These are phyloP conservation scores for Trinorchestia longiramus DNA, from an alignment of 1,140 invertebrate species.

Conservation along the genomic window DNA sequence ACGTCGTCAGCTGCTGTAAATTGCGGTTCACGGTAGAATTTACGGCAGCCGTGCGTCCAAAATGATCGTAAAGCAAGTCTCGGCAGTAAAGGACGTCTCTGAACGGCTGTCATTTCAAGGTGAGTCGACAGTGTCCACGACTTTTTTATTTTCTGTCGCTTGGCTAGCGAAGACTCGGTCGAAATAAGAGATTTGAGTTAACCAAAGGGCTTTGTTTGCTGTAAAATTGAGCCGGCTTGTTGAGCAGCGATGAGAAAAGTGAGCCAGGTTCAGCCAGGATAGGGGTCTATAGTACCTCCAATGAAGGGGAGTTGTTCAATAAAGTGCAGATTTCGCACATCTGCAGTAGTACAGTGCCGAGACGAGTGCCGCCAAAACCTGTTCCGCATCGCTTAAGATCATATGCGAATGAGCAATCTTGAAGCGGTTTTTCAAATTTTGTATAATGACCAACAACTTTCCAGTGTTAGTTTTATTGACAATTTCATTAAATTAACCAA, in stretches of 20 bases:
- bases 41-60: background rate
- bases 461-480: background rate
- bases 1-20: slow-evolving; percentile 6
- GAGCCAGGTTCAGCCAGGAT: background rate
- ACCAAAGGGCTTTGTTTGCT: background rate
- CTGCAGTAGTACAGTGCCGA: background rate
- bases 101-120: background rate
- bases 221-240: background rate
- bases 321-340: background rate
- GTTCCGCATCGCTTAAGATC: background rate
- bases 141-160: background rate
- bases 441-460: background rate
- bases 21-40: background rate
- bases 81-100: background rate
- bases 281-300: background rate
- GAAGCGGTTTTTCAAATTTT: background rate
- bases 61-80: slow-evolving; percentile 1
- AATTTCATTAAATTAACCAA: background rate
- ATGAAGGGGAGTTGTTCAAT: background rate
- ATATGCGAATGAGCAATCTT: background rate
- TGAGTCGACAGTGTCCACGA: background rate
- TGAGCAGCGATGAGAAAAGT: background rate
- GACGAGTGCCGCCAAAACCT: background rate
- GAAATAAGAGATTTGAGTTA: slow-evolving; percentile 9
- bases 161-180: background rate